These are phyloP conservation scores for Xestobium rufovillosum DNA, from an alignment of 2,888 invertebrate genomes.

Conservation along the genomic window DNA sequence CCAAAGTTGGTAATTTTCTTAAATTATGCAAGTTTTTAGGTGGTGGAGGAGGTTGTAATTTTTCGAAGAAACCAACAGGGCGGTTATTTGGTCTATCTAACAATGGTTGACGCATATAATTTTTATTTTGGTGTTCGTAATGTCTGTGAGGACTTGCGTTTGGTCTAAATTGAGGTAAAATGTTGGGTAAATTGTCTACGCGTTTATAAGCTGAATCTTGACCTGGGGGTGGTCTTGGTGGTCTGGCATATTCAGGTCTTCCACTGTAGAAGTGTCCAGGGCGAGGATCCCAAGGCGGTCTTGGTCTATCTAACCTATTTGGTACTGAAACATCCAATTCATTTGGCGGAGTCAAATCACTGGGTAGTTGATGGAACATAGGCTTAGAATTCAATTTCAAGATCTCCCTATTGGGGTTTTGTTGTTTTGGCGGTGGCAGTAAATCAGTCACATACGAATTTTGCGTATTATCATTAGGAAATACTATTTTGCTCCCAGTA, in stretches of 20 bases:
- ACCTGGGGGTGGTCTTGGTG: conserved; percentile 35
- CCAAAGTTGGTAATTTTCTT: conserved; percentile 45
- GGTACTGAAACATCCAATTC: conserved; percentile 29
- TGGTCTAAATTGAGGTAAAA: conserved; percentile 64
- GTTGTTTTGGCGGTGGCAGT: conserved; percentile 16
- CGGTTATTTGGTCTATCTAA: conserved; percentile 41
- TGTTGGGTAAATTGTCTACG: conserved; percentile 52
- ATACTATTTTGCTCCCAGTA: conserved; percentile 35
- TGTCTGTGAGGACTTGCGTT: conserved; percentile 35
- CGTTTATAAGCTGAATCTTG: conserved; percentile 39
- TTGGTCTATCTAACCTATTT: conserved; percentile 32
- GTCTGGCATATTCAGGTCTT: conserved; percentile 40
- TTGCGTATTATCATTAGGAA: conserved; percentile 34
- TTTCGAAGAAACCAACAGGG: conserved; percentile 42
- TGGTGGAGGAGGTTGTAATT: conserved; percentile 40
- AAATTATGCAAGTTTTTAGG: conserved; percentile 41
- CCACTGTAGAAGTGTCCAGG: conserved; percentile 43
- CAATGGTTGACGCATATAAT: conserved; percentile 37
- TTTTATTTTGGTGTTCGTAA: conserved; percentile 21
- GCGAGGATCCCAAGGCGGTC: conserved; percentile 45
- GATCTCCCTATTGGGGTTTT: conserved; percentile 32
- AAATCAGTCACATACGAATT: conserved; percentile 14
- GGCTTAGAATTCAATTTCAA: conserved; percentile 40
- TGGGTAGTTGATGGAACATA: conserved; percentile 42
- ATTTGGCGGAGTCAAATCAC: conserved; percentile 45